phyloP scores from a whole-genome alignment of 2,113 vertebrate genomes.

The Marmota flaviventris region DNA sequence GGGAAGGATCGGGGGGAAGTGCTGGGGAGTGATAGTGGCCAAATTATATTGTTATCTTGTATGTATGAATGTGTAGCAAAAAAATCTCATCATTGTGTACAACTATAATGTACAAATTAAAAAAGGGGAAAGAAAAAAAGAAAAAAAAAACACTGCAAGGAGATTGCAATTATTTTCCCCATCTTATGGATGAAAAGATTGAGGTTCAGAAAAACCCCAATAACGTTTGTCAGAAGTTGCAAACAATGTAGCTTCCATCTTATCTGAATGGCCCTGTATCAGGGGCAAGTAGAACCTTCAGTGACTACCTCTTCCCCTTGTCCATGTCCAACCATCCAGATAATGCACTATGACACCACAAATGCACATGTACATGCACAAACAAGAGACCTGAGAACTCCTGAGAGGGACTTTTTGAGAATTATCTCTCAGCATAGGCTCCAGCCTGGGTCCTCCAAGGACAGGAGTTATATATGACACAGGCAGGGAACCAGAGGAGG shows the following conservation, averaged over 20 bases:
- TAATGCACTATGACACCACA: not conserved
- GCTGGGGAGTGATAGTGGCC: too few species aligned
- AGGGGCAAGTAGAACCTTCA: not conserved
- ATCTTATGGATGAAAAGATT: constrained; percentile 32
- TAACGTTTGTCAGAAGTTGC: not conserved
- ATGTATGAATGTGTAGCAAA: too few species aligned
- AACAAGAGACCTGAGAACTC: not conserved
- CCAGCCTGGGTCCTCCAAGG: not conserved
- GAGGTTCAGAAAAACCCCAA: not conserved
- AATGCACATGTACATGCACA: not conserved
- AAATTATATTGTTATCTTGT: too few species aligned
- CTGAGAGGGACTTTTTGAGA: not conserved
- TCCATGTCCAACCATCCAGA: not conserved
- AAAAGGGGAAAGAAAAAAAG: too few species aligned
- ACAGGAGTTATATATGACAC: not conserved
- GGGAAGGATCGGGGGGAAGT: too few species aligned
- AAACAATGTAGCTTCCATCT: not conserved
- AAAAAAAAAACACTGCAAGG: not conserved
- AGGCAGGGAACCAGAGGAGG: not conserved
- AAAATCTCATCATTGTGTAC: too few species aligned
- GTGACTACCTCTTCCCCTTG: not conserved
- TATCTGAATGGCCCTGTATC: not conserved
- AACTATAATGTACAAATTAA: too few species aligned
- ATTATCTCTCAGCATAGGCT: not conserved
- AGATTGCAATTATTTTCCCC: not conserved